phyloP scores from a whole-genome alignment of 2,797 vertebrate genomes.

The Labroides dimidiatus region DNA sequence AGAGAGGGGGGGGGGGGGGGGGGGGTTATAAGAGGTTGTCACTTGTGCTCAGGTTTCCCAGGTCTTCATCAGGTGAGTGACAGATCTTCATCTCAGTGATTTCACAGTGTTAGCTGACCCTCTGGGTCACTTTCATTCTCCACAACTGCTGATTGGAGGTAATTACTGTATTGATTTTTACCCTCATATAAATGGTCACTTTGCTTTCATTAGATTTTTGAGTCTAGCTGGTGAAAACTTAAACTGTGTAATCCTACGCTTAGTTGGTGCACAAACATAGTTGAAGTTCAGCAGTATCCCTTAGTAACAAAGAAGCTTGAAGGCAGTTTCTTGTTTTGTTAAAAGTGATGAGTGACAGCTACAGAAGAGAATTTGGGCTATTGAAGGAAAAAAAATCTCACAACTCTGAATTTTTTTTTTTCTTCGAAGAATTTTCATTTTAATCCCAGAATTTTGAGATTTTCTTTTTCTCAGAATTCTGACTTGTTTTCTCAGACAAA shows the following conservation, averaged over 20 bases:
- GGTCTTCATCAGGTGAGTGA: conserved; percentile 57
- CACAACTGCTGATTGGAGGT: background rate
- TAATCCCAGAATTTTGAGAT: no score
- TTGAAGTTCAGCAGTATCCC: no score
- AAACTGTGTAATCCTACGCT: background rate
- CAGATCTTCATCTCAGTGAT: conserved; percentile 28
- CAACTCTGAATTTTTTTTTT: no score
- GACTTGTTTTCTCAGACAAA: no score
- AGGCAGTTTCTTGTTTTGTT: no score
- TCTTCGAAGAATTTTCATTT: no score
- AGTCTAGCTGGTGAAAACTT: background rate
- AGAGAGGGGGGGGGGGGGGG: conserved; percentile 34
- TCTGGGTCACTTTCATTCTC: background rate
- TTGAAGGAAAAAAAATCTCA: no score
- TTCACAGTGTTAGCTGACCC: conserved; percentile 20
- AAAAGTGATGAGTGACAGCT: no score
- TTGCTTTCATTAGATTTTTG: background rate
- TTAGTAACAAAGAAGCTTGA: no score
- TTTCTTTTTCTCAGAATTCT: no score
- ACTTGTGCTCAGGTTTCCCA: conserved; percentile 57
- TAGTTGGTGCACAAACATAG: no score
- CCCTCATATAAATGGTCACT: background rate
- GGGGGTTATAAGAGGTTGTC: conserved; percentile 57
- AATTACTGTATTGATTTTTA: background rate
- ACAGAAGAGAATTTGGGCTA: no score